Base-by-base conservation (phyloP, 2,113 vertebrate genomes). In the Origma solitaria region DNA sequence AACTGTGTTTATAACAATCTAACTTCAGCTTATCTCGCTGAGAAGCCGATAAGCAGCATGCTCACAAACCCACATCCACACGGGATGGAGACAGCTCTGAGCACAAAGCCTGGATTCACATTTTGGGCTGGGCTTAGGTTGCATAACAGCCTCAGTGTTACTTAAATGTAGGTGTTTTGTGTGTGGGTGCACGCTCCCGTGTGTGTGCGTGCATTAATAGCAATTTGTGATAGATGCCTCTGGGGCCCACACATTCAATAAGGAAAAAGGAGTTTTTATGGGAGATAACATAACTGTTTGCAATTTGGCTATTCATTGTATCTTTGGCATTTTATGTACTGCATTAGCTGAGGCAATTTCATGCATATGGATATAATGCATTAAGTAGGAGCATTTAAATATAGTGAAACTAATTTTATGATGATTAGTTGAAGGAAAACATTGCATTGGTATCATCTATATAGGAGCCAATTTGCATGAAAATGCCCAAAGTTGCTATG, bases 391-490 rank as follows among this genome's bases (percentile, higher is more conserved):
- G 98, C 98, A 98, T 98, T 98, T 99, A 98, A 99, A 99, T 99
- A 99, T 98, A 98, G 98, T 98, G 98, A 99, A 99, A 99, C 99
- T 99, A 99, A 99, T 99, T 99, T 99, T 99, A 99, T 99, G 99
- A 99, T 99, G 99, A 99, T 99, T 99, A 99, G 99, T 99, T 99
- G 98, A 98, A 98, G 98, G 98, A 97, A 97, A 98, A 97, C 98
- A 98, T 95, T 97, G 98, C 98, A 76, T 97, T 97, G 93, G 81
- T 98, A 98, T 98, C 98, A 98, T 98, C 98, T 97, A 98, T 98
- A 98, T 97, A 98, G 97, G 97, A 98, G 97, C 98, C 98, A 98
- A 98, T 98, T 98, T 98, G 98, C 98, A 98, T 98, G 98, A 98
- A 98, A 98, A 98, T 98, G 97, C 98, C 98, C 98, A 98, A 98